Percentiles rank a stretch among this genome's conserved stretches.
phyloP scores from a whole-genome alignment of 2,113 vertebrate species.

The Loxodonta africana region DNA sequence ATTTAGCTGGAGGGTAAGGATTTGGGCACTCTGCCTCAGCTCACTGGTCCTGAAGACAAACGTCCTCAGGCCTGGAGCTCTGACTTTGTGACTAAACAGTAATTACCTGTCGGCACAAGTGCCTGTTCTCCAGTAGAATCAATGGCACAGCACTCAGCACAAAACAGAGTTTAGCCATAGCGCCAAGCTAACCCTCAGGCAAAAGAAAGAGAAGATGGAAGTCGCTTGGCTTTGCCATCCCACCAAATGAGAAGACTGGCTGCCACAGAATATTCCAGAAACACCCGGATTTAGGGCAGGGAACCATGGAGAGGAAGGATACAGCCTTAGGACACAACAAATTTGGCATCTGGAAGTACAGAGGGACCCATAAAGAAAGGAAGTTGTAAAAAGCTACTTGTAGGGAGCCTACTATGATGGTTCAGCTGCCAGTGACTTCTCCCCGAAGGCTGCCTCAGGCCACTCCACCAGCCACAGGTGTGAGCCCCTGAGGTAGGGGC shows the following conservation, averaged over 20 bases:
- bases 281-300: background rate
- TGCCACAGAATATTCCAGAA: slow-evolving; percentile 14
- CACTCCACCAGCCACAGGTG: background rate
- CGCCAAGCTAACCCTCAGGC: background rate
- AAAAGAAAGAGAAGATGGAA: background rate
- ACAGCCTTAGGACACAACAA: background rate
- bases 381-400: background rate
- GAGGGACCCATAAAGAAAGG: background rate
- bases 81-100: background rate
- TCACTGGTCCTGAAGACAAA: slow-evolving; percentile 63
- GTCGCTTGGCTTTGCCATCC: background rate
- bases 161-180: background rate
- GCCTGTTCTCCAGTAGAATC: slow-evolving; percentile 42
- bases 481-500: background rate
- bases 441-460: background rate
- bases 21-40: background rate
- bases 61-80: background rate
- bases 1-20: background rate
- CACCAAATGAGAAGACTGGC: background rate
- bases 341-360: background rate
- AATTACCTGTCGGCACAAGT: background rate
- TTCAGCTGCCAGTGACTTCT: background rate
- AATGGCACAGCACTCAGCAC: background rate
- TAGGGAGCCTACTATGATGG: background rate
- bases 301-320: background rate